Evolutionary conservation across 2,113 vertebrate species (phyloP), one percentile per base, ranked within the genome.

Genomic region (Hyperoodon ampullatus): DNA sequence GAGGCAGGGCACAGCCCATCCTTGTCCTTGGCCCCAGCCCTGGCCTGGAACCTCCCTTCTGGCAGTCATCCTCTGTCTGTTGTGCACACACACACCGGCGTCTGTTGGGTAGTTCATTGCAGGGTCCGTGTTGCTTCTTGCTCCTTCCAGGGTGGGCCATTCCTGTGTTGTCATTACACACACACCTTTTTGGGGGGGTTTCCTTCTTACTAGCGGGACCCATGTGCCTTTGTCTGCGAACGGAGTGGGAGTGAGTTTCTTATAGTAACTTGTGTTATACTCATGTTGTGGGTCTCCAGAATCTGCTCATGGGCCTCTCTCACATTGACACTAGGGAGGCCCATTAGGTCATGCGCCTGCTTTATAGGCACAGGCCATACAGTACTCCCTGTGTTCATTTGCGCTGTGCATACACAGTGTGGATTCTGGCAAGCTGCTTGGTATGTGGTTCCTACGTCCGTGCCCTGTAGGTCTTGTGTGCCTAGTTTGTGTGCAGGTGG

Each of bases 291-390:
- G 33, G 90, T 14, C 63, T 42, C 74, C 50, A 70, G 71, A 50
- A 65, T 33, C 30, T 55, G 70, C 70, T 66, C 2, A 2, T 33
- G 47, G 55, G 23, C 50, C 26, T 70, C 42, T 53, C 5, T 53
- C 33, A 2, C 14, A n/a, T 24, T 71, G 30, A 11, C 24, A 58
- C 28, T 10, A 55, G 58, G 24, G 92, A 71, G 70, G 35, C 35
- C 50, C 44, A 1, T 47, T 61, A 11, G 11, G 58, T 60, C 15
- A 0, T 19, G n/a, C 1, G 16, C 13, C 21, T 61, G 13, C 58
- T 83, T 96, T 26, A 7, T 13, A 23, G 82, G 50, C 16, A 1
- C 0, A 0, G 21, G 50, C 65, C 53, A 3, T 14, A 2, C 10
- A 7, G 14, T 21, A 12, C 58, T 68, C 66, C 19, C 55, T 66